A percentile compares a stretch with the other conserved stretches of the same genome.
These are phyloP conservation scores for Lasioglossum pauxillum DNA, from an alignment of 2,888 invertebrate species.

Conservation along the genomic window DNA sequence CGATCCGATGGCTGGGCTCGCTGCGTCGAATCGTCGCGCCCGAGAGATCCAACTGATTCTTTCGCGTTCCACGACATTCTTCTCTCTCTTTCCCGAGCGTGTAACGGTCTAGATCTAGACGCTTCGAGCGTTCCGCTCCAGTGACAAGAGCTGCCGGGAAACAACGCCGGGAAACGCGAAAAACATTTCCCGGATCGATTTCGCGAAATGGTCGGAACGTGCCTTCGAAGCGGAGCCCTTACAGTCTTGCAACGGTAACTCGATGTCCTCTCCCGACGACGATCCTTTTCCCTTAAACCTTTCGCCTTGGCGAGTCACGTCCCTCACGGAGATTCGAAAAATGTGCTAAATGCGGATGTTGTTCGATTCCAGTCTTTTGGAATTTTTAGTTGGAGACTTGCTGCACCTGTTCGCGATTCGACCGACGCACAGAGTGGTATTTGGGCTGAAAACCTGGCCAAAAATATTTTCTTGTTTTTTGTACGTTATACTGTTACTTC, in stretches of 20 bases:
- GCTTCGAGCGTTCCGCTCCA: background rate
- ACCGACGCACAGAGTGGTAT: no score
- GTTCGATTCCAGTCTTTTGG: background rate
- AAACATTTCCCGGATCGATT: slow-evolving; percentile 11
- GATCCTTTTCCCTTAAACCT: background rate
- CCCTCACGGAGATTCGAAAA: background rate
- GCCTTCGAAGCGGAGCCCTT: slow-evolving; percentile 41
- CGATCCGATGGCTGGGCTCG: background rate
- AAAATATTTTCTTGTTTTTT: no score
- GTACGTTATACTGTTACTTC: no score
- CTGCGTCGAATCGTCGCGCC: background rate
- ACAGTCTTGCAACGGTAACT: background rate
- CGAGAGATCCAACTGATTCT: background rate
- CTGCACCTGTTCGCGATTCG: background rate
- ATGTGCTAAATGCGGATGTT: background rate
- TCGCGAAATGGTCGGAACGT: slow-evolving; percentile 60
- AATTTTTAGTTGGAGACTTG: background rate
- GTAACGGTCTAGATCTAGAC: background rate
- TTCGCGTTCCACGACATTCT: background rate
- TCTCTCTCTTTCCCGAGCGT: background rate
- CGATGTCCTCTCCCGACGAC: background rate
- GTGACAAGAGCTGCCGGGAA: background rate
- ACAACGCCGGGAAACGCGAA: background rate
- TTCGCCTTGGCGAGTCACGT: background rate
- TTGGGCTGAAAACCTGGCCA: no score